phyloP scores from a whole-genome alignment of 2,888 invertebrate genomes.

The Lithodes maja region DNA sequence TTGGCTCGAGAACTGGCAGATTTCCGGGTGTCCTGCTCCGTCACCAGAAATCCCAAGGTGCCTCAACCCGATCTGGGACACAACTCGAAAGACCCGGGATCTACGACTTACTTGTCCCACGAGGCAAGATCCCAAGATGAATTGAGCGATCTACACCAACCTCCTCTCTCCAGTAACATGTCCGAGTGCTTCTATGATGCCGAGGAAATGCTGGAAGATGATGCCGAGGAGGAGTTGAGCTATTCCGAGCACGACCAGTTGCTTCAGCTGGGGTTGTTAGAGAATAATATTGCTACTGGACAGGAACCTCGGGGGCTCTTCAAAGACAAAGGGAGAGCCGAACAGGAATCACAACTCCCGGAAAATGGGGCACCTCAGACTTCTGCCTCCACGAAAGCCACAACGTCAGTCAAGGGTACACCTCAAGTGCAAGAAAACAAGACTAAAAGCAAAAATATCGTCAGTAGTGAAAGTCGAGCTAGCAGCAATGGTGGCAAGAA shows the following conservation, averaged over 20 bases:
- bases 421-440: neutral
- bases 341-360: neutral
- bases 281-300: neutral
- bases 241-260: conserved; percentile 7
- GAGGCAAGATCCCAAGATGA: neutral
- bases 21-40: conserved; percentile 84
- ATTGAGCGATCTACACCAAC: neutral
- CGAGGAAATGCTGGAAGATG: conserved; percentile 45
- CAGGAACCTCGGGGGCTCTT: neutral
- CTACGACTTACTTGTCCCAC: neutral
- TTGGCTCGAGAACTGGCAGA: conserved; percentile 86
- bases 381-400: neutral
- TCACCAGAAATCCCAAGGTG: conserved; percentile 76
- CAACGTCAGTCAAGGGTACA: neutral
- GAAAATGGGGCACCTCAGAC: neutral
- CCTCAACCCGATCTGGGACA: neutral
- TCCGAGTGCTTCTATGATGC: conserved; percentile 63
- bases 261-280: neutral
- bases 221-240: conserved; percentile 34
- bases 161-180: conserved; percentile 37
- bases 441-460: neutral
- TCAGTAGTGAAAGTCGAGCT: neutral
- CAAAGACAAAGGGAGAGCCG: neutral
- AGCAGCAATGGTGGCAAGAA: neutral
- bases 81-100: too few species aligned